These are phyloP conservation scores for Paraplagusia blochii DNA, from an alignment of 2,113 vertebrate species.

Conservation along the genomic window DNA sequence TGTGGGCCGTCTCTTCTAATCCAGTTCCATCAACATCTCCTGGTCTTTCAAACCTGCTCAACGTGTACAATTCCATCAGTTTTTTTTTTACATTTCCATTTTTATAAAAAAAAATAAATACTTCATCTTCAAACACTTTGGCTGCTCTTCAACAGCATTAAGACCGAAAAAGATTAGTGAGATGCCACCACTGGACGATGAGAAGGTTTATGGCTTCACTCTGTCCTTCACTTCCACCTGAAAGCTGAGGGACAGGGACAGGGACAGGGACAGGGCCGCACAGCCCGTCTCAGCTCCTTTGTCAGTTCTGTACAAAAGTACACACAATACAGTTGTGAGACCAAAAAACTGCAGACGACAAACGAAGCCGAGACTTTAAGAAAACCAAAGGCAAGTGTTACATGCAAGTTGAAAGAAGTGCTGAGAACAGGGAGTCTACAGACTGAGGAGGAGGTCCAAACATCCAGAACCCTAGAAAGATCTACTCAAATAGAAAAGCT, in stretches of 20 bases:
- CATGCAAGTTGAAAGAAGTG: constrained; percentile 32
- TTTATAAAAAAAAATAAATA: neutral
- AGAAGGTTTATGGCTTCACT: constrained; percentile 50
- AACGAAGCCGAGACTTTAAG: constrained; percentile 25
- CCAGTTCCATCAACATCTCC: neutral
- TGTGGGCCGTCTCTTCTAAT: too few species aligned
- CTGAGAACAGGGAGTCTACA: constrained; percentile 1
- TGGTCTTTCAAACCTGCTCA: neutral
- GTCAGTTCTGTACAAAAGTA: neutral
- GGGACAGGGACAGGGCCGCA: constrained; percentile 14
- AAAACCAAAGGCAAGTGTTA: constrained; percentile 14
- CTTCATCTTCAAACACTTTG: neutral
- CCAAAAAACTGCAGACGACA: too few species aligned
- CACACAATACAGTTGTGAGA: constrained; percentile 9
- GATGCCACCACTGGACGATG: constrained; percentile 2
- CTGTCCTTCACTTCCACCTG: constrained; percentile 30
- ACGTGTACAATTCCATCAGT: too few species aligned
- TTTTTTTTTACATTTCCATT: neutral
- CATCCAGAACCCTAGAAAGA: constrained; percentile 11
- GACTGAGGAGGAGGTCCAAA: neutral
- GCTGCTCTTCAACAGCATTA: neutral
- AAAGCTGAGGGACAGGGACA: constrained; percentile 19
- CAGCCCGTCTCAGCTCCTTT: constrained; percentile 9
- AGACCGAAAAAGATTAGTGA: neutral
- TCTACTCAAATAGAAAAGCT: constrained; percentile 24